A percentile compares a stretch with the other conserved stretches of the same genome.
These are phyloP conservation scores for Sebastes oblongus DNA, from an alignment of 2,797 vertebrate genomes.

Conservation along the genomic window DNA sequence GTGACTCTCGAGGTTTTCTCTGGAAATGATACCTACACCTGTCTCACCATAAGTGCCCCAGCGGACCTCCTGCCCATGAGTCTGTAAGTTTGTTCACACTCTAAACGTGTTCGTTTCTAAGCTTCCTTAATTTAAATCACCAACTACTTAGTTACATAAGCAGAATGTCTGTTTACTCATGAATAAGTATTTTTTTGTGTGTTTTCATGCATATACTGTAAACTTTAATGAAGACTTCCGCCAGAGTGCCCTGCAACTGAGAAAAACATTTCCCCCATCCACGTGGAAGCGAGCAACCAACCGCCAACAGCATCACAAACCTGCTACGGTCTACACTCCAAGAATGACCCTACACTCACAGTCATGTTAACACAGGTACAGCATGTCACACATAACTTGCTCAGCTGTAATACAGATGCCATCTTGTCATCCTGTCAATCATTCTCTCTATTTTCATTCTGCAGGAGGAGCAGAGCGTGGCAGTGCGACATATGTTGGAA, in stretches of 20 bases:
- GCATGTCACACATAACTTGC: neutral
- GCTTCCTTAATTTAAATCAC: neutral
- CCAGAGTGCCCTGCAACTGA: conserved; percentile 64
- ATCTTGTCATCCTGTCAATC: neutral
- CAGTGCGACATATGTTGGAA: conserved; percentile 75
- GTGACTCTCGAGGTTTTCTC: conserved; percentile 55
- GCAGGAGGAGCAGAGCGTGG: conserved; percentile 75
- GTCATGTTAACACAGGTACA: conserved; percentile 81
- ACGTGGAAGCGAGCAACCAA: conserved; percentile 41
- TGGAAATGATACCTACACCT: conserved; percentile 70
- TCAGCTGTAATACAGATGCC: neutral
- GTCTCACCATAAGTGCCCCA: conserved; percentile 77
- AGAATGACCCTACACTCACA: conserved; percentile 74
- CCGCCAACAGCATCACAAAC: conserved; percentile 34
- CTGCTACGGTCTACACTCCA: conserved; percentile 75
- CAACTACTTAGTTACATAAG: neutral
- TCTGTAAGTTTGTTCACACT: conserved; percentile 68
- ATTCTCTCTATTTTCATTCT: conserved; percentile 11
- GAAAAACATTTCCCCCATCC: conserved; percentile 49
- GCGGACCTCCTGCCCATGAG: conserved; percentile 69
- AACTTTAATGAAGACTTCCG: conserved; percentile 62
- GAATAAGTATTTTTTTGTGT: neutral
- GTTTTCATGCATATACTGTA: neutral
- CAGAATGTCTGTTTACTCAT: neutral
- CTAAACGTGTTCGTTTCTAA: neutral